Evolutionary conservation across 2,888 invertebrate species (phyloP).

Genomic region (Latrodectus elegans): DNA sequence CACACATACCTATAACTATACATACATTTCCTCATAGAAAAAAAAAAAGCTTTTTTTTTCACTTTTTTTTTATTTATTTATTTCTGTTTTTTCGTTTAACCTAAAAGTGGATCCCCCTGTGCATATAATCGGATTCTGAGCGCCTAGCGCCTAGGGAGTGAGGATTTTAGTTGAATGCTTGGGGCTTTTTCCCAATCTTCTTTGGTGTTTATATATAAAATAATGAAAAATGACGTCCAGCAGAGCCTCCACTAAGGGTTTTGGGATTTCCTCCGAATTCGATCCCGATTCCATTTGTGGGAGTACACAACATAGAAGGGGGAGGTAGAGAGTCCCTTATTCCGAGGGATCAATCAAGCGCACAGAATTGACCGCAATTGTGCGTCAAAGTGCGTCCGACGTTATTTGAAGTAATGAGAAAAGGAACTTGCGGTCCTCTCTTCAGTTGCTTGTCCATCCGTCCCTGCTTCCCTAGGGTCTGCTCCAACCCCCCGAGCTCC

Average conservation of each 20-base stretch:
- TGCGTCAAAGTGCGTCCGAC: conserved; percentile 62
- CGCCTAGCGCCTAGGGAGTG: too few relatives aligned
- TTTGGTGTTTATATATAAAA: conserved; percentile 22
- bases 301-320: conserved; percentile 23
- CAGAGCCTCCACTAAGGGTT: conserved; percentile 36
- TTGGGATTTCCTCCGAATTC: conserved; percentile 48
- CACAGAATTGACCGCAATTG: conserved; percentile 61
- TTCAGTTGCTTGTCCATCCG: conserved; percentile 27
- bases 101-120: too few relatives aligned
- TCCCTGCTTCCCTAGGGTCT: conserved; percentile 16
- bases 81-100: too few relatives aligned
- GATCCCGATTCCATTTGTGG: conserved; percentile 54
- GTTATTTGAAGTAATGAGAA: conserved; percentile 67
- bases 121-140: too few relatives aligned
- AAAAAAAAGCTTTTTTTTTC: too few relatives aligned
- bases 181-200: neutral
- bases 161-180: too few relatives aligned
- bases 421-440: conserved; percentile 52
- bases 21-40: too few relatives aligned
- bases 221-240: conserved; percentile 46
- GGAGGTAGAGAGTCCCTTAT: conserved; percentile 16
- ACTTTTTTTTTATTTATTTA: too few relatives aligned
- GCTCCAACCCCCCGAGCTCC: conserved; percentile 16
- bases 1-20: too few relatives aligned
- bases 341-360: conserved; percentile 59